These are phyloP conservation scores for Phyllotis vaccarum DNA, from an alignment of 2,797 vertebrate genomes.

Conservation along the genomic window DNA sequence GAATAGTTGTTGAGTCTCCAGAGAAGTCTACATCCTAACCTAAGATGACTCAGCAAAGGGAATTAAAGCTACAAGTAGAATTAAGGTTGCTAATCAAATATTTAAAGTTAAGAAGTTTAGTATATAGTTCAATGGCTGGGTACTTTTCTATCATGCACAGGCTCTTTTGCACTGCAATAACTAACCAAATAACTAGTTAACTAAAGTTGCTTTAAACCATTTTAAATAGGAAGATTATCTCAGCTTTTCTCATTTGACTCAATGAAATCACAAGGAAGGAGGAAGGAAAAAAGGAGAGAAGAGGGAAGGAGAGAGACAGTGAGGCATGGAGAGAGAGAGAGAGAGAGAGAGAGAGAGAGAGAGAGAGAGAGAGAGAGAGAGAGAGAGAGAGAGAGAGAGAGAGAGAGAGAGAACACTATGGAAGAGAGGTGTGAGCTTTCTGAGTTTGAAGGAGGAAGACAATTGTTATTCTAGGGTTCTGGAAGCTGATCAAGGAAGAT, in stretches of 20 bases:
- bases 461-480: neutral
- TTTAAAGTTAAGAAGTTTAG: neutral
- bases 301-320: neutral
- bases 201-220: neutral
- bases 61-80: slow-evolving; percentile 45
- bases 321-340: too few relatives aligned
- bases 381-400: neutral
- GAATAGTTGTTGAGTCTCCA: neutral
- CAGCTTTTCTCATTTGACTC: neutral
- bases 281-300: neutral
- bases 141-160: neutral
- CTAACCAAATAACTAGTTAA: neutral
- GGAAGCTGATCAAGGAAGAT: neutral
- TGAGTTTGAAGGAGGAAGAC: slow-evolving; percentile 48
- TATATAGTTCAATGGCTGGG: neutral
- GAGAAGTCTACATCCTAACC: slow-evolving; percentile 6
- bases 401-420: neutral
- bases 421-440: neutral
- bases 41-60: slow-evolving; percentile 7
- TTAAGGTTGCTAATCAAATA: neutral
- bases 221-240: neutral
- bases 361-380: neutral
- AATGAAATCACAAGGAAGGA: neutral
- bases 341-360: neutral
- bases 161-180: neutral